These are phyloP conservation scores for Augochlorella aurata DNA, from an alignment of 2,888 invertebrate species.

Conservation along the genomic window DNA sequence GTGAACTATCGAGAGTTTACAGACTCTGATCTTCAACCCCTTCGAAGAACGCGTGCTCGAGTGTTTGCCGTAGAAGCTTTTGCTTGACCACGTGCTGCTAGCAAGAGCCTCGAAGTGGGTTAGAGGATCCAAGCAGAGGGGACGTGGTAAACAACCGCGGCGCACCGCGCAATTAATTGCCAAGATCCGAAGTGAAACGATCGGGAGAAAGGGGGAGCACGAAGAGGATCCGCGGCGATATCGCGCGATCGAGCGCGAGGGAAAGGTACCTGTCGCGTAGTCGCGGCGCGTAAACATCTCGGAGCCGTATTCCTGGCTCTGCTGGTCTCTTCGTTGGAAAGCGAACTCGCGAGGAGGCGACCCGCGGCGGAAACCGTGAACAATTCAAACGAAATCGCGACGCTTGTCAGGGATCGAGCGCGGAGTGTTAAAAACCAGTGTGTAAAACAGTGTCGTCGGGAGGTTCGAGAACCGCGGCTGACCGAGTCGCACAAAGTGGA, in stretches of 20 bases:
- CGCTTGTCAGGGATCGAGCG: neutral
- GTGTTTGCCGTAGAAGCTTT: neutral
- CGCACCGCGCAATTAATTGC: slow-evolving; percentile 26
- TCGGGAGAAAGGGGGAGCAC: slow-evolving; percentile 37
- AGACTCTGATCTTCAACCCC: neutral
- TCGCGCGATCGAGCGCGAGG: slow-evolving; percentile 58
- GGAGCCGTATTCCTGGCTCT: slow-evolving; percentile 7
- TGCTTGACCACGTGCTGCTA: slow-evolving; percentile 24
- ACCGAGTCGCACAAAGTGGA: slow-evolving; percentile 31
- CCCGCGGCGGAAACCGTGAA: neutral
- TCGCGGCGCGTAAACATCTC: slow-evolving; percentile 39
- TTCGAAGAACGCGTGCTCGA: neutral
- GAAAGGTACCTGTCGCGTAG: slow-evolving; percentile 61
- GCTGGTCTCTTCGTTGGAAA: slow-evolving; percentile 40
- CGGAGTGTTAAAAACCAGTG: slow-evolving; percentile 16
- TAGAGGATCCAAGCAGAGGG: slow-evolving; percentile 22
- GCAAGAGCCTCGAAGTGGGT: slow-evolving; percentile 22
- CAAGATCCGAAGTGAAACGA: slow-evolving; percentile 19
- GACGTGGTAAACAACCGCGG: slow-evolving; percentile 5
- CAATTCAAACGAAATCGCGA: neutral
- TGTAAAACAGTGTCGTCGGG: slow-evolving; percentile 37
- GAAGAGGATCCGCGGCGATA: slow-evolving; percentile 45
- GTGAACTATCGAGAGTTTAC: neutral
- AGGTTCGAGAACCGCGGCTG: slow-evolving; percentile 2
- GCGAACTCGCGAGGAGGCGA: slow-evolving; percentile 20